Evolutionary conservation across 2,888 invertebrate genomes (phyloP).

Genomic region (Eucera pruinosa): DNA sequence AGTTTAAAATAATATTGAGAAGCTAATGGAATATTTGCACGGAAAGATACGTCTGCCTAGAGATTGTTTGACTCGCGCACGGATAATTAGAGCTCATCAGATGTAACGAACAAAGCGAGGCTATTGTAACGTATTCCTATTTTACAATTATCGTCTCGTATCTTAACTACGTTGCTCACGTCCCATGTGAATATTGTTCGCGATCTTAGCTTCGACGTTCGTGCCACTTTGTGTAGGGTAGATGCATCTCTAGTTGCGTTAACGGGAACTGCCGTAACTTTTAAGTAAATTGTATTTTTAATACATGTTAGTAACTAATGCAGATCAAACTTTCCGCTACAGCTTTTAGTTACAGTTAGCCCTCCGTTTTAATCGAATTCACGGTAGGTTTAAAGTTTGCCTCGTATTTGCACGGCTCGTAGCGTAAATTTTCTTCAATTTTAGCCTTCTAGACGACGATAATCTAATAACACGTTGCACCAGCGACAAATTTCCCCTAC

Average conservation of each 20-base stretch:
- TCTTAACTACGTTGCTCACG: slow-evolving; percentile 12
- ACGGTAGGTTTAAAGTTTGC: slow-evolving; percentile 19
- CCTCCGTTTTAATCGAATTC: slow-evolving; percentile 28
- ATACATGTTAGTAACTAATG: slow-evolving; percentile 7
- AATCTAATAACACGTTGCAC: not conserved
- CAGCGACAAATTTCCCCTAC: not conserved
- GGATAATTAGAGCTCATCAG: no score
- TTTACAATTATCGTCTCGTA: slow-evolving; percentile 10
- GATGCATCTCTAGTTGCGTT: not conserved
- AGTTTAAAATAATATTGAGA: no score
- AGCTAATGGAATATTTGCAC: no score
- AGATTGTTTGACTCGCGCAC: no score
- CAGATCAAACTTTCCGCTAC: slow-evolving; percentile 37
- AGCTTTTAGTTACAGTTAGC: slow-evolving; percentile 20
- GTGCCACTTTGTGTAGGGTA: not conserved
- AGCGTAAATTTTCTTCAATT: not conserved
- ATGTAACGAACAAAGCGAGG: not conserved
- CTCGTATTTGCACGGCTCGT: slow-evolving; percentile 18
- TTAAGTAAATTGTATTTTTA: slow-evolving; percentile 48
- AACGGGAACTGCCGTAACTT: slow-evolving; percentile 34
- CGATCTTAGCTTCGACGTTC: slow-evolving; percentile 14
- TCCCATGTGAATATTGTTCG: slow-evolving; percentile 27
- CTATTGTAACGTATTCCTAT: slow-evolving; percentile 19
- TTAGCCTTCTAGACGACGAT: not conserved
- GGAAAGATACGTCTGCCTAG: no score